These are phyloP conservation scores for Dasyprocta punctata DNA, from an alignment of 2,113 vertebrate genomes.

Conservation along the genomic window DNA sequence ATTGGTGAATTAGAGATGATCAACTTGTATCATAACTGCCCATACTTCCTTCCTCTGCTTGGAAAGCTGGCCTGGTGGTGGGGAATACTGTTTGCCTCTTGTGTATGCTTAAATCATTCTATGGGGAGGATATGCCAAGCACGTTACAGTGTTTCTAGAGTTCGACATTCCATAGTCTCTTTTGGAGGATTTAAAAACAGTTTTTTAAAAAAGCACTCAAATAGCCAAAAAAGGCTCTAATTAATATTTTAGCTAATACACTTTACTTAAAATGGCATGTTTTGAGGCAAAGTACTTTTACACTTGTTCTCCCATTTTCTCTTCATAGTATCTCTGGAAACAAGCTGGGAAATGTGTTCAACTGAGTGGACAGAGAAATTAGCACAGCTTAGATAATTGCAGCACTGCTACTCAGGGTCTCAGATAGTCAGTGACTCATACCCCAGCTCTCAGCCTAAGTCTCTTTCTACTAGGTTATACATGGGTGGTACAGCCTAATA, in stretches of 20 bases:
- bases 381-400: not conserved
- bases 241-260: constrained; percentile 34
- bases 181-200: not conserved
- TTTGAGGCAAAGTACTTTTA: not conserved
- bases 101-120: not conserved
- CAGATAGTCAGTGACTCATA: not conserved
- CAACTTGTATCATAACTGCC: fast-evolving
- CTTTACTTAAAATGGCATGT: constrained; percentile 41
- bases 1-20: not conserved
- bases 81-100: not conserved
- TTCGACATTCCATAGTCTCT: not conserved
- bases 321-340: not conserved
- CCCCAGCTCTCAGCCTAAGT: not conserved
- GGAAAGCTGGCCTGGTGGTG: not conserved
- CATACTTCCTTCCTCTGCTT: not conserved
- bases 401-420: not conserved
- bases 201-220: constrained; percentile 16
- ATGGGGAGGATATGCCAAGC: not conserved
- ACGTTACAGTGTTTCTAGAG: not conserved
- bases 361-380: not conserved
- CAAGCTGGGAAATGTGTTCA: not conserved
- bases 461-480: not conserved
- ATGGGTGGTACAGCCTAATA: not conserved
- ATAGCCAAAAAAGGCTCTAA: not conserved
- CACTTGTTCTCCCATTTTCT: not conserved